These are phyloP conservation scores for Mormoops blainvillei DNA, from an alignment of 2,113 vertebrate species.

Conservation along the genomic window DNA sequence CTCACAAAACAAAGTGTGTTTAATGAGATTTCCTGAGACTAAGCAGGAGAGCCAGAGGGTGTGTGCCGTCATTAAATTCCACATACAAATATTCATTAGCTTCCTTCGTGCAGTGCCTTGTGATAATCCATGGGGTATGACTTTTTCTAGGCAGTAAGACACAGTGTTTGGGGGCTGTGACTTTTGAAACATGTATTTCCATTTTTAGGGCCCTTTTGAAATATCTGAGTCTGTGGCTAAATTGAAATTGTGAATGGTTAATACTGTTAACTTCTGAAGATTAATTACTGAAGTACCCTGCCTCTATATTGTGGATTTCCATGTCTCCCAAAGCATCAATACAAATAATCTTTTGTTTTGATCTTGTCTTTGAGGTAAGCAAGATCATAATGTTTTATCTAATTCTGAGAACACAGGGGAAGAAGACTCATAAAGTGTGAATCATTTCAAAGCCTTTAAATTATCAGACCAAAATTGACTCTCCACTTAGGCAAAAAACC, in stretches of 20 bases:
- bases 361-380: not conserved
- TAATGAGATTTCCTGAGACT: not conserved
- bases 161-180: not conserved
- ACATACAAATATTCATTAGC: not conserved
- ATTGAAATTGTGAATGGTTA: not conserved
- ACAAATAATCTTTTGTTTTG: not conserved
- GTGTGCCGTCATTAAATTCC: not conserved
- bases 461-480: not conserved
- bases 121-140: not conserved
- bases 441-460: constrained; percentile 19
- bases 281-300: not conserved
- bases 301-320: not conserved
- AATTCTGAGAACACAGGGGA: not conserved
- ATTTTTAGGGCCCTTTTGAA: not conserved
- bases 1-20: constrained; percentile 6
- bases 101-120: not conserved
- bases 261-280: not conserved
- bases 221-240: not conserved
- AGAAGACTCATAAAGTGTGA: not conserved
- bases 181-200: not conserved
- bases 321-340: not conserved
- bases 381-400: not conserved
- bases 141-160: not conserved
- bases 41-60: not conserved
- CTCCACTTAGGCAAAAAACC: not conserved